These are phyloP conservation scores for Polyodon spathula DNA, from an alignment of 2,113 vertebrate species.

Conservation along the genomic window DNA sequence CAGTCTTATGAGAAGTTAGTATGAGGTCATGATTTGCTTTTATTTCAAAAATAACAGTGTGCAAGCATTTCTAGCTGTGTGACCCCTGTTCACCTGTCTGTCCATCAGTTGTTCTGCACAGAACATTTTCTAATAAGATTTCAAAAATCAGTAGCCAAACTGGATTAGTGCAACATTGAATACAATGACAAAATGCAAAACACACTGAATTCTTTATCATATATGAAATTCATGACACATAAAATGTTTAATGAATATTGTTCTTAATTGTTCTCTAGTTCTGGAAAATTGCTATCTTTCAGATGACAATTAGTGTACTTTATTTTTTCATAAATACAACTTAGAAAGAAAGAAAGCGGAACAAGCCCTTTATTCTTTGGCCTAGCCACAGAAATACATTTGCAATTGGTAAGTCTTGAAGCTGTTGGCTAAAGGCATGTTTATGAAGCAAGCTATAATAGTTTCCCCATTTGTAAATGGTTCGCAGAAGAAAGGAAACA, in stretches of 20 bases:
- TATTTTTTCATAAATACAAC: conserved; percentile 34
- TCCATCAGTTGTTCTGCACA: too few relatives aligned
- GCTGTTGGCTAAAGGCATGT: conserved; percentile 66
- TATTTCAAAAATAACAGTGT: too few relatives aligned
- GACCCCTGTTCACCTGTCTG: too few relatives aligned
- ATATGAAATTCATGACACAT: too few relatives aligned
- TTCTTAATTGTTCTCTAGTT: neutral
- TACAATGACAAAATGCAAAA: too few relatives aligned
- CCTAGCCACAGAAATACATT: conserved; percentile 63
- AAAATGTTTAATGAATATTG: neutral
- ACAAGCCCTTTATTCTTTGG: conserved; percentile 58
- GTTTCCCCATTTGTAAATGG: conserved; percentile 75
- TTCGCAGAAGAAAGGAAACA: conserved; percentile 78
- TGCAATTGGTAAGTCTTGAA: conserved; percentile 63
- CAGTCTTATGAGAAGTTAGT: too few relatives aligned
- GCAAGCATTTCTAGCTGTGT: too few relatives aligned
- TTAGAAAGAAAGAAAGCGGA: conserved; percentile 4
- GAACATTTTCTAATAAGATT: too few relatives aligned
- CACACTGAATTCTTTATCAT: too few relatives aligned
- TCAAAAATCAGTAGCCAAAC: too few relatives aligned
- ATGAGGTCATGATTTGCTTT: too few relatives aligned
- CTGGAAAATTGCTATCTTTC: neutral
- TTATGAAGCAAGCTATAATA: conserved; percentile 64
- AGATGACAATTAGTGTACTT: conserved; percentile 4
- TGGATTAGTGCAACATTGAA: too few relatives aligned